Conservation (phyloP, 2,797 vertebrate species). For the Alouatta caraya region DNA sequence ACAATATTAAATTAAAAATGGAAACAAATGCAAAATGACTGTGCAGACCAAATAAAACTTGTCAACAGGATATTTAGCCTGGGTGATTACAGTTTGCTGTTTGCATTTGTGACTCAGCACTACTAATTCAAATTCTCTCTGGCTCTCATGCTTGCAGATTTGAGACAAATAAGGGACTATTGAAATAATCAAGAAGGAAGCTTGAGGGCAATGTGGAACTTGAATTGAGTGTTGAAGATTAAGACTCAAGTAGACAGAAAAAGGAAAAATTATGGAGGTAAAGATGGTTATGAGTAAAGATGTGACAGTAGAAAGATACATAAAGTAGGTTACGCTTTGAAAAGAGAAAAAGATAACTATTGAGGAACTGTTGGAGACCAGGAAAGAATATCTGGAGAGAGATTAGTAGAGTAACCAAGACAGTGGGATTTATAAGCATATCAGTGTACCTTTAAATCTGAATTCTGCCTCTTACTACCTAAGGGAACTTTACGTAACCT, state of each 20-base stretch:
- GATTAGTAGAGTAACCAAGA: neutral
- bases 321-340: accelerated
- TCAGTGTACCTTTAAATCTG: neutral
- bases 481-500: neutral
- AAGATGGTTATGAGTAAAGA: neutral
- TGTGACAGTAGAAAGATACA: neutral
- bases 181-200: neutral
- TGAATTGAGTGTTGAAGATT: neutral
- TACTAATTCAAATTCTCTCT: neutral
- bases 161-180: neutral
- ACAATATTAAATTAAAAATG: neutral
- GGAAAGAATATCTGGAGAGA: neutral
- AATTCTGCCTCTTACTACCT: neutral
- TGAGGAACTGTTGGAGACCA: neutral
- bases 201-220: neutral
- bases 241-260: neutral
- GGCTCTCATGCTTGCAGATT: neutral
- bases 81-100: neutral
- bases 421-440: neutral
- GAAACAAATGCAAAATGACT: neutral
- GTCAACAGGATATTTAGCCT: neutral
- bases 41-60: neutral
- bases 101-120: neutral
- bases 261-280: neutral
- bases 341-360: neutral